Conservation (phyloP, 1,140 invertebrate species). For the Drosophila navojoa region DNA sequence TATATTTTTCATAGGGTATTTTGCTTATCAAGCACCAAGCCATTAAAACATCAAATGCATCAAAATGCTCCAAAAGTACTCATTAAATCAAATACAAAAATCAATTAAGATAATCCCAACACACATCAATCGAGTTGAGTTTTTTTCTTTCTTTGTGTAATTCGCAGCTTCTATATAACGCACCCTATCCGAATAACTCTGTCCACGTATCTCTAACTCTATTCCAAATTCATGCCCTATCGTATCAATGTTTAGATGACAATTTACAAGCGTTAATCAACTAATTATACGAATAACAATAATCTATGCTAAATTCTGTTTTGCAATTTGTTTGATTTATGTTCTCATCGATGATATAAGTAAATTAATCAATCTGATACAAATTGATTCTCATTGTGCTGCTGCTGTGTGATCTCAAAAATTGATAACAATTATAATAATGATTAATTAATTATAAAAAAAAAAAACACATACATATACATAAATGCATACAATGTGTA, state of each 20-base stretch:
- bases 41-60: slow-evolving; percentile 34
- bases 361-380: slow-evolving; percentile 74
- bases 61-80: slow-evolving; percentile 50
- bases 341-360: slow-evolving; percentile 43
- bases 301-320: slow-evolving; percentile 61
- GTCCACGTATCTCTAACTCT: slow-evolving; percentile 21
- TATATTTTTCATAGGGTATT: slow-evolving; percentile 48
- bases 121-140: slow-evolving; percentile 43
- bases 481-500: slow-evolving; percentile 65
- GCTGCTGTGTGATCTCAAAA: slow-evolving; percentile 60
- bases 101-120: slow-evolving; percentile 11
- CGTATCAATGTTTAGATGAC: slow-evolving; percentile 34
- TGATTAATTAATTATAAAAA: slow-evolving; percentile 16
- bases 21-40: slow-evolving; percentile 45
- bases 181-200: slow-evolving; percentile 51
- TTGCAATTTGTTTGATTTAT: slow-evolving; percentile 51
- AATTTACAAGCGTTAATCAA: slow-evolving; percentile 15
- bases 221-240: slow-evolving; percentile 27
- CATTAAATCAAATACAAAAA: slow-evolving; percentile 16
- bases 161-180: slow-evolving; percentile 63
- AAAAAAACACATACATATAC: slow-evolving; percentile 37
- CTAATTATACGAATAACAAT: slow-evolving; percentile 16
- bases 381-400: slow-evolving; percentile 75
- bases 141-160: slow-evolving; percentile 25
- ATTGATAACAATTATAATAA: slow-evolving; percentile 20